Percentiles rank a stretch among this genome's conserved stretches.
phyloP scores from a whole-genome alignment of 2,888 invertebrate species.

The Amphipoea lucens region DNA sequence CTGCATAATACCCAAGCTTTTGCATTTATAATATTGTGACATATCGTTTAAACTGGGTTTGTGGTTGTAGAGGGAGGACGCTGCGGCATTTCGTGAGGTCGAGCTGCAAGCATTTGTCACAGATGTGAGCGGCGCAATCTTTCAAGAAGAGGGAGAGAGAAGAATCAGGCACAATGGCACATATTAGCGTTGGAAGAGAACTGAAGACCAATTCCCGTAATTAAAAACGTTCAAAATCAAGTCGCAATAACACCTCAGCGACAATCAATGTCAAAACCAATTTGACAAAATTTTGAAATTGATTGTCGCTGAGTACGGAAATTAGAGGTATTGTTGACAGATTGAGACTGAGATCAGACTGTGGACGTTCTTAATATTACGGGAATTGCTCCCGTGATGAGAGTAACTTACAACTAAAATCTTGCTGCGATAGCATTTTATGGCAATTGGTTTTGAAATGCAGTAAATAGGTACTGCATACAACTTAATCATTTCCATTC shows the following conservation, averaged over 20 bases:
- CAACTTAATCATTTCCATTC: slow-evolving; percentile 24
- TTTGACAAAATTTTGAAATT: too few species aligned
- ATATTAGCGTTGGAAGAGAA: slow-evolving; percentile 16
- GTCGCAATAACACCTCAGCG: too few species aligned
- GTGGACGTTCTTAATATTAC: too few species aligned
- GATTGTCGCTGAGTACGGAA: too few species aligned
- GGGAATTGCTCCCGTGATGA: too few species aligned
- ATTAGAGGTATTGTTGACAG: too few species aligned
- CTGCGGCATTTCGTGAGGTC: slow-evolving; percentile 54
- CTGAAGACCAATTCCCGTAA: too few species aligned
- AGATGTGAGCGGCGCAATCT: slow-evolving; percentile 31
- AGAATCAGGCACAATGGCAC: not conserved
- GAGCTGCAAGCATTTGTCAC: slow-evolving; percentile 51
- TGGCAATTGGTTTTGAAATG: not conserved
- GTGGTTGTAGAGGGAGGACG: slow-evolving; percentile 34
- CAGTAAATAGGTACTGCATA: not conserved
- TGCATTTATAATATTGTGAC: slow-evolving; percentile 58
- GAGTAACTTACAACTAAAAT: not conserved
- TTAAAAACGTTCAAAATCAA: too few species aligned
- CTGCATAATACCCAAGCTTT: slow-evolving; percentile 23
- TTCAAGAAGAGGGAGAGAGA: slow-evolving; percentile 13
- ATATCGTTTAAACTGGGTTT: slow-evolving; percentile 44
- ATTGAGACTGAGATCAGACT: too few species aligned
- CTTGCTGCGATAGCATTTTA: not conserved
- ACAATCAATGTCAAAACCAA: too few species aligned